Evolutionary conservation across 2,113 vertebrate genomes (phyloP).

Genomic region (Merops nubicus): DNA sequence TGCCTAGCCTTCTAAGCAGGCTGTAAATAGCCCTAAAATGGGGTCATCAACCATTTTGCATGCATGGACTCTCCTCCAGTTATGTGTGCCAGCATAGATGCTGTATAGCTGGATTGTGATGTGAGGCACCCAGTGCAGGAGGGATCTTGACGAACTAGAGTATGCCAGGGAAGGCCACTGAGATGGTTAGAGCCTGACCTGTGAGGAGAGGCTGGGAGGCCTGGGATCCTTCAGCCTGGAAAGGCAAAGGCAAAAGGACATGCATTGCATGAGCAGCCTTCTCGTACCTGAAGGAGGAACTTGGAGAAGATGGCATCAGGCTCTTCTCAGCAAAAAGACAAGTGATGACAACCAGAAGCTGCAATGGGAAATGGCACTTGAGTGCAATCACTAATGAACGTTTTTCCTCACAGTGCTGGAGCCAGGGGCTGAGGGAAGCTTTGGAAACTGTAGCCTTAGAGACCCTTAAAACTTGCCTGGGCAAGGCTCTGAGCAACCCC

Average conservation of each 20-base stretch:
- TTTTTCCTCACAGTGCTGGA: background rate
- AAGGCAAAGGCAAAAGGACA: background rate
- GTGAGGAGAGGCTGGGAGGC: background rate
- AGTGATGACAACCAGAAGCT: accelerated
- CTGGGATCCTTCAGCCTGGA: background rate
- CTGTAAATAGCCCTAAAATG: background rate
- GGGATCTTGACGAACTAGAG: background rate
- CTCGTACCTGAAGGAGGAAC: accelerated
- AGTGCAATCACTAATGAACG: accelerated
- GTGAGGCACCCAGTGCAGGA: background rate
- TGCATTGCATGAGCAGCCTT: background rate
- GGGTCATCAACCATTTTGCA: background rate
- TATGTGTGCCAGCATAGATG: background rate
- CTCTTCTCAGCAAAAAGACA: background rate
- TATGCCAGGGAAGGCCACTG: background rate
- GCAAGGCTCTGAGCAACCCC: background rate
- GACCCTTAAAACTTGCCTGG: background rate
- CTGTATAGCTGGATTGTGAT: background rate
- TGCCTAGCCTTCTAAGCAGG: background rate
- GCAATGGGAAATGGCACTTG: background rate
- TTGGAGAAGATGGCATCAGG: background rate
- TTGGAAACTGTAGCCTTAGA: background rate
- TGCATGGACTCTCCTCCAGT: background rate
- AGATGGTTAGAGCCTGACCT: background rate
- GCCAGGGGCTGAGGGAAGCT: background rate